Evolutionary conservation across 2,113 vertebrate genomes (phyloP), one percentile per base, ranked within the genome.

Genomic region (Oncorhynchus tshawytscha): DNA sequence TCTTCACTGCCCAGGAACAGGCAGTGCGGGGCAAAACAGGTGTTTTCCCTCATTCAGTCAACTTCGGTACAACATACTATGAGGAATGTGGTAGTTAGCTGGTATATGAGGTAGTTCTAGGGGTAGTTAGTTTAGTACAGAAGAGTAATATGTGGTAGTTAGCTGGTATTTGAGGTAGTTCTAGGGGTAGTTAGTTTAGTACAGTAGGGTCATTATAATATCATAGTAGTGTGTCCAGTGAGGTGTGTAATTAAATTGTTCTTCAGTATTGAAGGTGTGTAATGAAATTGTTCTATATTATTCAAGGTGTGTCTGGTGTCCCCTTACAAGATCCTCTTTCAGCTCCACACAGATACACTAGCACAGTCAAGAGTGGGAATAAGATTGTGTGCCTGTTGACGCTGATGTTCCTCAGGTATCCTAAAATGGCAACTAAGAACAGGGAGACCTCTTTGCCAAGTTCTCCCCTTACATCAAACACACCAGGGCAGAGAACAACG

Each of bases 201-300:
- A 51, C 49, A 60, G 20, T 11, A 22, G 57, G 57, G 57, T 6
- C 9, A 15, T 18, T 60, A 15, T 7, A 2, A 15, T 7, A 5
- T 29, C 6, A 4, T 16, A 25, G n/a, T n/a, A 27, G 65, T 31
- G 65, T 25, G 24, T 67, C 24, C 27, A 24, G 25, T 67, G 66
- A 25, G 7, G 69, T 71, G 69, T 54, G 69, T 29, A 48, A 4
- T 24, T 9, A 11, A 9, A 25, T 16, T 16, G 7, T 6, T 27
- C 51, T n/a, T 1, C 87, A 88, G 79, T 70, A 85, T 31, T 31
- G 4, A 31, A 87, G 13, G 87, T 86, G 39, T 75, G 77, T 86
- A 90, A 90, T 87, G 86, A 88, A 86, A 82, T 83, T 78, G n/a
- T 71, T 22, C 80, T 92, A 85, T 85, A 90, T 91, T 90, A 92